Evolutionary conservation across 2,113 vertebrate species (phyloP).

Genomic region (Antechinus stuartii): DNA sequence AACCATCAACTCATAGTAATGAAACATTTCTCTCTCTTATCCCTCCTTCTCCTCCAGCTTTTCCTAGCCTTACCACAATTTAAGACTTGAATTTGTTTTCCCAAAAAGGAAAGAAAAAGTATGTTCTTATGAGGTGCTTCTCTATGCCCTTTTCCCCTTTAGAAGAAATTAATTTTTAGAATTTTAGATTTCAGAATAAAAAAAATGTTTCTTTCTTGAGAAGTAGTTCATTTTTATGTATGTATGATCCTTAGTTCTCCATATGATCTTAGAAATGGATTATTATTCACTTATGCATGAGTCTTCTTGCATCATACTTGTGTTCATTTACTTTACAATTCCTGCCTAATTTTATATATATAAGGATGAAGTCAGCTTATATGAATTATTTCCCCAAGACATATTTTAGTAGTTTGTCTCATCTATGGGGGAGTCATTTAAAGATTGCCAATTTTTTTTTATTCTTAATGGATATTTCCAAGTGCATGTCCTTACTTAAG

Average conservation of each 20-base stretch:
- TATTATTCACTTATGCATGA: background rate
- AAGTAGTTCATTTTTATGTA: background rate
- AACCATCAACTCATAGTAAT: background rate
- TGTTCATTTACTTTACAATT: background rate
- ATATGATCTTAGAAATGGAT: background rate
- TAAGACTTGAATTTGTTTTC: background rate
- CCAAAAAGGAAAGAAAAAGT: background rate
- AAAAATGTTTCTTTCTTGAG: background rate
- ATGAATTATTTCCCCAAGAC: background rate
- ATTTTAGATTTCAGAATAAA: background rate
- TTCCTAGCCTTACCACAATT: background rate
- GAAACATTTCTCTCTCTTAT: background rate
- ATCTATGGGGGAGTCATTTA: background rate
- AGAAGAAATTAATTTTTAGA: background rate
- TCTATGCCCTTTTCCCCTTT: background rate
- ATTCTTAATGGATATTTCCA: background rate
- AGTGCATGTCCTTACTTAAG: background rate
- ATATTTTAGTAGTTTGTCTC: background rate
- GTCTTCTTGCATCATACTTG: background rate
- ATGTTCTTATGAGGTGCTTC: background rate
- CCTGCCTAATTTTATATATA: constrained; percentile 1
- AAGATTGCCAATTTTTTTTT: background rate
- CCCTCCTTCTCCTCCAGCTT: background rate
- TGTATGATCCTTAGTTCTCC: background rate
- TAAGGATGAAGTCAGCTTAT: background rate